Evolutionary conservation across 2,888 invertebrate species (phyloP).

Genomic region (Cacoxenus indagator): DNA sequence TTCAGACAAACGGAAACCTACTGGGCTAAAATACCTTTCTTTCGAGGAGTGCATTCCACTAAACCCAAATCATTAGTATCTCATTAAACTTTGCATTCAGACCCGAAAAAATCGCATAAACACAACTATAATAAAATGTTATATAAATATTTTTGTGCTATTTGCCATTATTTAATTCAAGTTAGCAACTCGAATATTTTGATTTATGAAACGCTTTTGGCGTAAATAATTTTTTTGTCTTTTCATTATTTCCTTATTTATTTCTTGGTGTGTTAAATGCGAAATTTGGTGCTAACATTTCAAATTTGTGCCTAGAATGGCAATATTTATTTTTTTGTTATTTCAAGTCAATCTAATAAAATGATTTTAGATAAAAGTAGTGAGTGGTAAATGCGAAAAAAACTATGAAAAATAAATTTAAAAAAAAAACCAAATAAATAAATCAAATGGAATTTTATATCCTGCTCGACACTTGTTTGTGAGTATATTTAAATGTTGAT

Average conservation of each 20-base stretch:
- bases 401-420: background rate
- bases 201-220: constrained; percentile 3
- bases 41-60: too few species aligned
- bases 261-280: background rate
- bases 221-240: background rate
- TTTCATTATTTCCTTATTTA: background rate
- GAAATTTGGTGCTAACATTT: background rate
- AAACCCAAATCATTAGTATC: too few species aligned
- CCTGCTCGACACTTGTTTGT: constrained; percentile 59
- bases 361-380: background rate
- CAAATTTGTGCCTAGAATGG: constrained; percentile 34
- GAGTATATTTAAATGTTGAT: constrained; percentile 1
- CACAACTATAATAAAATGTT: background rate
- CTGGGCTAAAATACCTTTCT: too few species aligned
- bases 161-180: too few species aligned
- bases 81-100: too few species aligned
- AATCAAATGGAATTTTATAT: constrained; percentile 48
- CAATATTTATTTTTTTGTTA: constrained; percentile 20
- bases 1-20: too few species aligned
- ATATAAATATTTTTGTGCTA: background rate
- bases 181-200: too few species aligned
- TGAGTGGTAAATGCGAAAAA: constrained; percentile 18
- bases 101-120: too few species aligned
- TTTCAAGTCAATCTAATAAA: constrained; percentile 40
- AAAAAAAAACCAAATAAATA: constrained; percentile 4